Evolutionary conservation across 2,113 vertebrate genomes (phyloP).

Genomic region (Entomyzon cyanotis): DNA sequence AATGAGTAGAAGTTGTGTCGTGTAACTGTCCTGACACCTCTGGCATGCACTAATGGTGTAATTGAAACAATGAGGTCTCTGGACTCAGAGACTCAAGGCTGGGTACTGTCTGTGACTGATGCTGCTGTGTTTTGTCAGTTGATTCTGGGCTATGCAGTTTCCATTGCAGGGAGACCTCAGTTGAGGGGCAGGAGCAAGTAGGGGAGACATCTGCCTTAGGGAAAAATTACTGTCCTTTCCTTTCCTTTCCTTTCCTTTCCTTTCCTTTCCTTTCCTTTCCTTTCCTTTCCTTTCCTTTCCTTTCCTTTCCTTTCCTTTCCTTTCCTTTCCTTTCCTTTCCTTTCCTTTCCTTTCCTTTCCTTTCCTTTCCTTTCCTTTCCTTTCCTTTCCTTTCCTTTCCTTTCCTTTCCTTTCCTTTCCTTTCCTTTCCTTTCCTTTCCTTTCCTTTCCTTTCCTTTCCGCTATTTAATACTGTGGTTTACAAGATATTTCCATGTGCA

Average conservation of each 20-base stretch:
- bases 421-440: background rate
- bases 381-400: no score
- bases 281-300: background rate
- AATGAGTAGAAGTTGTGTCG: background rate
- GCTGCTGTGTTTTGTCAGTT: background rate
- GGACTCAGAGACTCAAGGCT: background rate
- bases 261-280: background rate
- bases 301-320: background rate
- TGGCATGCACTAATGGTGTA: background rate
- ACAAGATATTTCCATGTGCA: background rate
- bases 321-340: background rate
- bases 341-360: background rate
- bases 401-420: background rate
- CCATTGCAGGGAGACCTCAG: background rate
- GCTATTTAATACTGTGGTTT: background rate
- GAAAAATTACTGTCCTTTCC: background rate
- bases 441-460: background rate
- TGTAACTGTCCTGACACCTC: background rate
- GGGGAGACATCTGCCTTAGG: background rate
- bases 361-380: background rate
- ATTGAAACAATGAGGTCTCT: background rate
- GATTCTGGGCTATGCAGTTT: background rate
- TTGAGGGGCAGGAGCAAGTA: background rate
- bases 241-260: background rate
- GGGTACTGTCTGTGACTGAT: background rate